A percentile compares a stretch with the other conserved stretches of the same genome.
Evolutionary conservation across 2,888 invertebrate genomes (phyloP).

Genomic region (Pachliopta kotzebuea): DNA sequence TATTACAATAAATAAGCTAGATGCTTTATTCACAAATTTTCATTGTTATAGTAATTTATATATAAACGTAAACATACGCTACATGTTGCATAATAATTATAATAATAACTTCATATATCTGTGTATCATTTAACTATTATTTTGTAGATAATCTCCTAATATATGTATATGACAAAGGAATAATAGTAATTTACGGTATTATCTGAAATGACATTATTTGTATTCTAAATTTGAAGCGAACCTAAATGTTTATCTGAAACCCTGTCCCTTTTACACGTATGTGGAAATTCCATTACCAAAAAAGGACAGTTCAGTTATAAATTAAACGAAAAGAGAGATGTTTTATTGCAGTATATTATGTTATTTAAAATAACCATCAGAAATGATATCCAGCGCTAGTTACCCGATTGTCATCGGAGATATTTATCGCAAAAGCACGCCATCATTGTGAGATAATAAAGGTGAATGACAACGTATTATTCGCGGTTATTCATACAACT

Average conservation of each 20-base stretch:
- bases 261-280: constrained; percentile 1
- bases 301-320: constrained; percentile 10
- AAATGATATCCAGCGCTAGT: constrained; percentile 44
- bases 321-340: constrained; percentile 39
- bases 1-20: too few relatives aligned
- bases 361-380: constrained; percentile 66
- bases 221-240: not conserved
- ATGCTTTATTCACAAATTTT: not conserved
- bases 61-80: not conserved
- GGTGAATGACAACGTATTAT: constrained; percentile 79
- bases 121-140: constrained; percentile 10
- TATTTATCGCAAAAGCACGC: constrained; percentile 76
- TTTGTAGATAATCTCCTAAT: constrained; percentile 16
- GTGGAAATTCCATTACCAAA: not conserved
- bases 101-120: constrained; percentile 1
- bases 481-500: constrained; percentile 70
- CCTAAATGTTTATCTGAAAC: not conserved
- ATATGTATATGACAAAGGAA: constrained; percentile 14
- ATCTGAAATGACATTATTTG: constrained; percentile 28
- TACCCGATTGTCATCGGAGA: constrained; percentile 67
- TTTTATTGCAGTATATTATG: constrained; percentile 55
- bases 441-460: constrained; percentile 80
- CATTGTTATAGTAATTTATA: not conserved
- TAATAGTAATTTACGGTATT: constrained; percentile 25
- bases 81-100: not conserved